Conservation (phyloP, 1,140 invertebrate species). For the Nymphalis io region DNA sequence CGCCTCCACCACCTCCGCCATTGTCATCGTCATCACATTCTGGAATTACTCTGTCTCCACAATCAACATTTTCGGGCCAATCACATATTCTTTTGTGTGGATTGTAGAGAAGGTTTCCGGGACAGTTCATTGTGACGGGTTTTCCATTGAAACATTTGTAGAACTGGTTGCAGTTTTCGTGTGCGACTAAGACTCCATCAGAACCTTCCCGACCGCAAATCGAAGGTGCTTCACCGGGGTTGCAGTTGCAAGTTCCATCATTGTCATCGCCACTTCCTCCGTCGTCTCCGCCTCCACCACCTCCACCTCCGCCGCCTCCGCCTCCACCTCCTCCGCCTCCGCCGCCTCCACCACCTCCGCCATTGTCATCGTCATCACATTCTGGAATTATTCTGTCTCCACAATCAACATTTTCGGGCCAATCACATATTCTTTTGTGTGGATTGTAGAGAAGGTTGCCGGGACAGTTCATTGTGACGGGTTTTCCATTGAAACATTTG, state of each 20-base stretch:
- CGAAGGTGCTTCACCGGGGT: slow-evolving; percentile 36
- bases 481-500: slow-evolving; percentile 40
- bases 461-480: slow-evolving; percentile 36
- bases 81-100: background rate
- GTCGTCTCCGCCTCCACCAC: background rate
- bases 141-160: background rate
- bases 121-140: background rate
- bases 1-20: too few species aligned
- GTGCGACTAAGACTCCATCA: background rate
- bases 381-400: slow-evolving; percentile 37
- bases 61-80: background rate
- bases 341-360: slow-evolving; percentile 2
- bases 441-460: slow-evolving; percentile 42
- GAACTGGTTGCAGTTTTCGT: background rate
- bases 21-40: background rate
- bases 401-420: slow-evolving; percentile 78
- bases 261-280: slow-evolving; percentile 17
- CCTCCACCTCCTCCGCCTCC: slow-evolving; percentile 14
- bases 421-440: slow-evolving; percentile 43
- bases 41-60: background rate
- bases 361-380: slow-evolving; percentile 11
- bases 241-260: slow-evolving; percentile 34
- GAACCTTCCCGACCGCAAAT: background rate
- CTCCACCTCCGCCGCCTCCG: background rate
- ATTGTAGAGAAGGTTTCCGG: background rate